Conservation (phyloP, 2,113 vertebrate genomes). For the Bos indicus region DNA sequence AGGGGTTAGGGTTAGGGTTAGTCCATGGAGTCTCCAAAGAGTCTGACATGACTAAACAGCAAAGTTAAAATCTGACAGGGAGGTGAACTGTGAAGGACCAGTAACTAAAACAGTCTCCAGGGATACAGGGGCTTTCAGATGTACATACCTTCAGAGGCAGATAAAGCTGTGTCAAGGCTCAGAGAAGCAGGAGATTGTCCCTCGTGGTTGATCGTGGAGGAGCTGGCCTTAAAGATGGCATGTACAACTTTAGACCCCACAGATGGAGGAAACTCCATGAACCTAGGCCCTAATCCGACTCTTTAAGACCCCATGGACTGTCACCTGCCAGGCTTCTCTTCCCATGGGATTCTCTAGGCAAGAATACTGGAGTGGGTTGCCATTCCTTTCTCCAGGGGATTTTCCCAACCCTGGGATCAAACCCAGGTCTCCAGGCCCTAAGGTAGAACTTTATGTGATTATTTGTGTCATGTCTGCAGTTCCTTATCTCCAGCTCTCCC, state of each 20-base stretch:
- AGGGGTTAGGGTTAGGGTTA: background rate
- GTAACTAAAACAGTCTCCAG: background rate
- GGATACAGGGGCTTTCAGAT: background rate
- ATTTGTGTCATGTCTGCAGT: background rate
- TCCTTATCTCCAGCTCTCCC: background rate
- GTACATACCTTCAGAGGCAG: background rate
- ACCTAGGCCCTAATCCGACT: accelerated
- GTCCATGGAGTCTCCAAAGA: background rate
- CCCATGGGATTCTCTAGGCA: background rate
- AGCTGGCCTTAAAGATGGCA: background rate
- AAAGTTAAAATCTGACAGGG: background rate
- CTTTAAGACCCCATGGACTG: background rate
- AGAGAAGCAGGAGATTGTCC: background rate
- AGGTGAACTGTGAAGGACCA: background rate
- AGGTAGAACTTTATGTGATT: too few species aligned
- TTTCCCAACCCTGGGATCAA: background rate
- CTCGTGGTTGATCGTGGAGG: background rate
- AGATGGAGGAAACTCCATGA: background rate
- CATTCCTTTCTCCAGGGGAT: background rate
- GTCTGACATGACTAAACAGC: background rate
- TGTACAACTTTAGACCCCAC: background rate
- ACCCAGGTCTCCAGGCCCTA: background rate
- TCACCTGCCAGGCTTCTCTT: background rate
- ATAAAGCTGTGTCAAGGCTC: background rate
- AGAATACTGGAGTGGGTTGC: background rate